These are phyloP conservation scores for Anas platyrhynchos DNA, from an alignment of 2,113 vertebrate genomes.

Conservation along the genomic window DNA sequence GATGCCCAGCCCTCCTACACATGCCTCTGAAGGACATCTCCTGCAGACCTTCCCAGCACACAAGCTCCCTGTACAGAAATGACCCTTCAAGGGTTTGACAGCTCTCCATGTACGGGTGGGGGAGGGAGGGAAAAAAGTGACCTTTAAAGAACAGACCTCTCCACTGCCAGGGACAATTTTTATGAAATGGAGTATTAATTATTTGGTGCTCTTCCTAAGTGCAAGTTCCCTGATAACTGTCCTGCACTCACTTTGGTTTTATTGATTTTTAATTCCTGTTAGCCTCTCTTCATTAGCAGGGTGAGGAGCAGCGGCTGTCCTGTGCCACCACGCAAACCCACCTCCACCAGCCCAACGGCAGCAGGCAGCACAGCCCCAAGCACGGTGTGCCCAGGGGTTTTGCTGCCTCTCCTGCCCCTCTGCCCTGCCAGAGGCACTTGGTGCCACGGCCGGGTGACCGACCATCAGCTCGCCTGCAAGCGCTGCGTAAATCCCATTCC, in stretches of 20 bases:
- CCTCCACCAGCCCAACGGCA: background rate
- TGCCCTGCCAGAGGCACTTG: accelerated
- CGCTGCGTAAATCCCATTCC: conserved; percentile 35
- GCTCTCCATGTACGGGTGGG: background rate
- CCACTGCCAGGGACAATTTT: background rate
- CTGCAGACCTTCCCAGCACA: background rate
- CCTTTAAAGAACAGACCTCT: background rate
- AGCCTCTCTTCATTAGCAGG: background rate
- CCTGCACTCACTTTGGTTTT: background rate
- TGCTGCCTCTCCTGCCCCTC: background rate
- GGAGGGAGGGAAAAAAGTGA: background rate
- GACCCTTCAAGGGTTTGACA: background rate
- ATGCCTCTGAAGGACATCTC: background rate
- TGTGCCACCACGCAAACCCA: accelerated
- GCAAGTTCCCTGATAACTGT: accelerated
- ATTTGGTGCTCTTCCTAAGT: accelerated
- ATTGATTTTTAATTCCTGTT: background rate
- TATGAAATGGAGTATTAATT: background rate
- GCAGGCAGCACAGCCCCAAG: too few species aligned
- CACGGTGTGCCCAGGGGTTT: too few species aligned
- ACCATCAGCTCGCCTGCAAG: background rate
- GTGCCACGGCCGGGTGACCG: conserved; percentile 1
- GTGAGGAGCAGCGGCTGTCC: background rate
- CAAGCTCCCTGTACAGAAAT: background rate
- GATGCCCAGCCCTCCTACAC: background rate